Base-by-base conservation (phyloP, 2,888 invertebrate genomes). In the Tenthredo amoena region DNA sequence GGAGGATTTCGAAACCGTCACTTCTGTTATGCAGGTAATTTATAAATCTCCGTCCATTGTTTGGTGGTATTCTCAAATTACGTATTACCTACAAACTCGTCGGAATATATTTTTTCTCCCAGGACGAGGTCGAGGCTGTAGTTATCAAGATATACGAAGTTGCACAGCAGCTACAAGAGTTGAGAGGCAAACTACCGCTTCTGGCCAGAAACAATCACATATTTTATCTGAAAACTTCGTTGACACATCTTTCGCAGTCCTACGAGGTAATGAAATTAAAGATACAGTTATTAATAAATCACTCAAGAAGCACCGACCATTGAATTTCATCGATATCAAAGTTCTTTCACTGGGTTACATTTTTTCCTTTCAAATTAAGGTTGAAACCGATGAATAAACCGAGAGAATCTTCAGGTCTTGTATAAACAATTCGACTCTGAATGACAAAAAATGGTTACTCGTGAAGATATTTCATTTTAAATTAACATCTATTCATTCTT, bases 241-340 rank as follows among this genome's bases (percentile, higher is more conserved):
- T 98, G 37, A 94, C 94, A 72, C 94, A 95, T 90, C 94, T 98
- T 88, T 96, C 97, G 71, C 94, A 94, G 86, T 95, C 95, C 87
- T 98, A 98, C 91, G 96, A 97, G 93, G 95, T 95, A 92, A 89
- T 87, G 89, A 87, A 74, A 10, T 26, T 62, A 0, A 12, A 21
- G 26, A 62, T 62, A 55, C n/a, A 55, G 55, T 7, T n/a, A n/a
- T 55, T 55, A n/a, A 7, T n/a, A n/a, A n/a, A 50, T 50, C 50
- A 50, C 15, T 50, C 50, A n/a, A 47, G 2, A 18, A 15, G 15
- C 47, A 47, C 18, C 18, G 15, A 50, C 0, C 55, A 55, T n/a
- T n/a, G n/a, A 55, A 7, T 55, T 55, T 55, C n/a, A 47, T 47
- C 50, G 50, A 40, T 74, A 89, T 91, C 91, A 87, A 58, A 58